A percentile compares a stretch with the other conserved stretches of the same genome.
phyloP scores from a whole-genome alignment of 2,113 vertebrate genomes.

The Ammodramus savannarum region DNA sequence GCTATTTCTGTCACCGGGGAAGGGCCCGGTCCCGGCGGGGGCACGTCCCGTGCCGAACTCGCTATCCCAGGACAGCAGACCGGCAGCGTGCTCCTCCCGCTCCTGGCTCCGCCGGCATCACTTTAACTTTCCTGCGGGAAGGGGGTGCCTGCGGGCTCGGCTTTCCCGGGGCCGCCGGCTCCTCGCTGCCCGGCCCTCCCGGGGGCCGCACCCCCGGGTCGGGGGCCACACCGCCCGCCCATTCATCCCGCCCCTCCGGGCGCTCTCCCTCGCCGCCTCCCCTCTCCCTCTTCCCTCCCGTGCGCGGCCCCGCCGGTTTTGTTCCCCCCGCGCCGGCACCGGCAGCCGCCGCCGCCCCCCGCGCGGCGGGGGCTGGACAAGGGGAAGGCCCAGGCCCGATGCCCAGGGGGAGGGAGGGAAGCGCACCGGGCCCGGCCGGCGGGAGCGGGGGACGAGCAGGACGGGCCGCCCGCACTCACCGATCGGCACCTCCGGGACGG shows the following conservation, averaged over 20 bases:
- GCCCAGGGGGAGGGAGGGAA: neutral
- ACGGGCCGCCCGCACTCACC: neutral
- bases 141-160: neutral
- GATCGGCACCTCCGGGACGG: neutral
- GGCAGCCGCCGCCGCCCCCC: neutral
- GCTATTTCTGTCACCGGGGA: neutral
- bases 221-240: neutral
- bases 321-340: neutral
- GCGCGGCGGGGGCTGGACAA: neutral
- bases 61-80: neutral
- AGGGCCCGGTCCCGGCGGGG: neutral
- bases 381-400: constrained; percentile 29
- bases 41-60: neutral
- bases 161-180: neutral
- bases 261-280: neutral
- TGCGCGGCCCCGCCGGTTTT: neutral
- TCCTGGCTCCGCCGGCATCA: neutral
- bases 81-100: neutral
- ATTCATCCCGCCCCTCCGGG: neutral
- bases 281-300: neutral
- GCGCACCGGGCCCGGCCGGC: neutral
- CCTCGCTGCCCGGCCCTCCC: neutral
- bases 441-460: neutral
- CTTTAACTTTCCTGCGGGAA: neutral
- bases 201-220: neutral